Evolutionary conservation across 2,113 vertebrate genomes (phyloP), one percentile per base, ranked within the genome.

Genomic region (Epinephelus lanceolatus): DNA sequence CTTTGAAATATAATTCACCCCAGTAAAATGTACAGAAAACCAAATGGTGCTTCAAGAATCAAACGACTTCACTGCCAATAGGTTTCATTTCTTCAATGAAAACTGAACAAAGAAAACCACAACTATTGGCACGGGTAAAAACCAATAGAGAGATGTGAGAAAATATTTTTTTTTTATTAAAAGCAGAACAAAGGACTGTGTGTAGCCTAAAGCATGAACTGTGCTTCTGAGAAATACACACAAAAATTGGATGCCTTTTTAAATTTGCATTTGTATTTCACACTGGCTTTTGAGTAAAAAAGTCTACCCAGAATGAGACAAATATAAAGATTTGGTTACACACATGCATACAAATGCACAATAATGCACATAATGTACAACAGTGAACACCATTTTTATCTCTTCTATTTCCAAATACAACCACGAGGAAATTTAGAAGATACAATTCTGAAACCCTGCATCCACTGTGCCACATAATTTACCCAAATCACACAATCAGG

Each of bases 401-500:
- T 17, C 15, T 15, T 56, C 1, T 40, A 37, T 27, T 17, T 13
- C n/a, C 23, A 75, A 84, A 73, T 55, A 47, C 37, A 60, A 78
- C 15, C 40, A 71, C 53, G 25, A 27, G 69, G 4, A 70, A 3
- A 53, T 21, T 66, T 81, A 0, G 57, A 51, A 80, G 76, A 81
- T 71, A 45, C 19, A 65, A 21, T 19, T 7, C 3, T 59, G 37
- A 80, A 90, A 42, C 33, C 10, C n/a, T 37, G 11, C 19, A 57
- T 86, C 21, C 63, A 66, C n/a, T 25, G 23, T 55, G 18, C 53
- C 14, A 45, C 55, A 82, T 1, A 1, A 86, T 78, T 86, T 68
- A 80, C 17, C 42, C 67, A 63, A 74, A 56, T 62, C 73, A 72
- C 60, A 42, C 65, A 76, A 63, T 79, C 71, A 74, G 56, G 67